phyloP scores from a whole-genome alignment of 2,113 vertebrate genomes.

The Felis chaus region DNA sequence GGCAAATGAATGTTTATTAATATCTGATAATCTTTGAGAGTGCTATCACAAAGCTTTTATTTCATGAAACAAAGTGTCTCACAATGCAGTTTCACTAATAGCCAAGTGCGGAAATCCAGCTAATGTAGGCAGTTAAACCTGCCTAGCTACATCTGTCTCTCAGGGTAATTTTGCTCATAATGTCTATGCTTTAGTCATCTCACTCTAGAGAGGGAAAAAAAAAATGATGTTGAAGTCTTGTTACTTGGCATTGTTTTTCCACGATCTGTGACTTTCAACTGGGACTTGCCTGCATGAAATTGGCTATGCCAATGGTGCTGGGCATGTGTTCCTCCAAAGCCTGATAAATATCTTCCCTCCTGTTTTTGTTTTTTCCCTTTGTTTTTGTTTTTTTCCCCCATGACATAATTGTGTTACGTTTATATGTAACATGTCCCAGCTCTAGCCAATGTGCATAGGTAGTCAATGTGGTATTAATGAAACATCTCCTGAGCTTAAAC shows the following conservation, averaged over 20 bases:
- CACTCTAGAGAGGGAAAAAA: not conserved
- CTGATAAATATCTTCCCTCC: not conserved
- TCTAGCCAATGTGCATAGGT: not conserved
- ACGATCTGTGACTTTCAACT: not conserved
- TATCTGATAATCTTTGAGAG: not conserved
- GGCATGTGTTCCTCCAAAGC: fast-evolving
- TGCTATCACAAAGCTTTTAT: not conserved
- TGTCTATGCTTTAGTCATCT: not conserved
- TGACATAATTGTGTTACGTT: not conserved
- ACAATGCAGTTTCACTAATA: not conserved
- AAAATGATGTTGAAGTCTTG: not conserved
- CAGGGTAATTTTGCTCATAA: not conserved
- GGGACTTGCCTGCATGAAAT: not conserved
- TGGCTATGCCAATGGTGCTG: not conserved
- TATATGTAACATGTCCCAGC: not conserved
- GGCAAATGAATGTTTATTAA: not conserved
- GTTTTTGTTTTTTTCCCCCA: not conserved
- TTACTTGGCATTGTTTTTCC: not conserved
- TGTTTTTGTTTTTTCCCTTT: not conserved
- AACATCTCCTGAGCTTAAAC: not conserved
- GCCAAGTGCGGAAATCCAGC: not conserved
- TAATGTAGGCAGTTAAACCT: not conserved
- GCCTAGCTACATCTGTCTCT: not conserved
- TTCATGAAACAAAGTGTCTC: not conserved
- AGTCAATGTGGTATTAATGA: not conserved